Evolutionary conservation across 2,888 invertebrate genomes (phyloP).

Genomic region (Dioctria rufipes): DNA sequence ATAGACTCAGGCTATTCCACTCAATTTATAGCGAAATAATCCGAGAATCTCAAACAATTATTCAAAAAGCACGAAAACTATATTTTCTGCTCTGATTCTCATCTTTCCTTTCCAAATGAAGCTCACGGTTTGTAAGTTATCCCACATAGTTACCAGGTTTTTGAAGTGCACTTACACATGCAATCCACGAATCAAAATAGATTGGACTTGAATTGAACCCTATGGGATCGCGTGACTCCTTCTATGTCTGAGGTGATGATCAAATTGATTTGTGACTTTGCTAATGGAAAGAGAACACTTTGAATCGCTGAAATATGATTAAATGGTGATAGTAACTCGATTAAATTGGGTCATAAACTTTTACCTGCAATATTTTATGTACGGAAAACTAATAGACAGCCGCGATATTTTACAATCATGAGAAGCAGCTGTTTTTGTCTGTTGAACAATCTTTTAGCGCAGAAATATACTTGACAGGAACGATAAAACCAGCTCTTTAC

Average conservation of each 20-base stretch:
- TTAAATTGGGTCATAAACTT: constrained; percentile 29
- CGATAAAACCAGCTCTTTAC: too few species aligned
- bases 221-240: constrained; percentile 35
- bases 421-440: constrained; percentile 4
- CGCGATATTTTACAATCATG: constrained; percentile 26
- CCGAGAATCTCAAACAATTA: neutral
- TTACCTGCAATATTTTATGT: constrained; percentile 2
- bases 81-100: neutral
- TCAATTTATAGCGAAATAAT: constrained; percentile 1
- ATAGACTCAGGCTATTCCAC: neutral
- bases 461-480: too few species aligned
- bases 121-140: constrained; percentile 13
- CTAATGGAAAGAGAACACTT: constrained; percentile 31
- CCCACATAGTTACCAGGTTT: neutral
- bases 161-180: constrained; percentile 41
- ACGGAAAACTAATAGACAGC: neutral
- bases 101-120: neutral
- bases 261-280: constrained; percentile 21
- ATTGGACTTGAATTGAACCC: neutral
- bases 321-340: constrained; percentile 19
- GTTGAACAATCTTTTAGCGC: neutral
- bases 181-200: neutral
- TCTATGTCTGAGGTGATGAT: constrained; percentile 22
- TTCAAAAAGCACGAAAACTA: neutral
- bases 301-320: constrained; percentile 27